These are phyloP conservation scores for Otolemur crassicaudatus DNA, from an alignment of 2,797 vertebrate genomes.

Conservation along the genomic window DNA sequence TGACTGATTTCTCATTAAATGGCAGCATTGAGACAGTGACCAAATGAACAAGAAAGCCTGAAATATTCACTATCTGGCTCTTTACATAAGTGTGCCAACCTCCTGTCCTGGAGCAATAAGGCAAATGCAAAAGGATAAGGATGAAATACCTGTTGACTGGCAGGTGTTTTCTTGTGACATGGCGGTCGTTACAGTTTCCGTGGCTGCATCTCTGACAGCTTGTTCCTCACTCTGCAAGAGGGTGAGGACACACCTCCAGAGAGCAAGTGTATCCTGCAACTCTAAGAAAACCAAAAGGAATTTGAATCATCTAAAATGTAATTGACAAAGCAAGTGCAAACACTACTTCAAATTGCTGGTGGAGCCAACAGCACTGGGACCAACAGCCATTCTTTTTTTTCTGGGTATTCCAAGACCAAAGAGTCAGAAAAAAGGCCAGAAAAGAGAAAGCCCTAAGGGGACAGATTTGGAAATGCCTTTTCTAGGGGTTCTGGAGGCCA, in stretches of 20 bases:
- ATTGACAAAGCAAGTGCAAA: neutral
- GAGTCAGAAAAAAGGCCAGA: neutral
- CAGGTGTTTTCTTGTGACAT: slow-evolving; percentile 80
- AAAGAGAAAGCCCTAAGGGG: neutral
- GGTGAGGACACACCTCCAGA: slow-evolving; percentile 93
- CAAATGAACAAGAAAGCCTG: neutral
- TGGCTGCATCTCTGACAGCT: slow-evolving; percentile 91
- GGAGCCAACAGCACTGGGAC: neutral
- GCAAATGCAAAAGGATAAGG: neutral
- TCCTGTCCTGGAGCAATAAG: neutral
- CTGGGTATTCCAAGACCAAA: neutral
- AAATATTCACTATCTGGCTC: neutral
- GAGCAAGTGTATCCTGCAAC: slow-evolving; percentile 89
- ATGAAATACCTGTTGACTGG: slow-evolving; percentile 83
- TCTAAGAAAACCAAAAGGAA: slow-evolving; percentile 84
- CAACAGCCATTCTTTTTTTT: neutral
- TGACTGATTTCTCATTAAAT: neutral
- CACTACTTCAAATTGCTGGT: neutral
- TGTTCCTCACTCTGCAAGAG: slow-evolving; percentile 97
- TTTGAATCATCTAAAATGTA: neutral
- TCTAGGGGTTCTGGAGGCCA: neutral
- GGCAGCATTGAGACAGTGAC: neutral
- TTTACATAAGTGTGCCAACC: neutral
- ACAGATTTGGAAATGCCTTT: neutral
- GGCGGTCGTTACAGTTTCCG: slow-evolving; percentile 90